Conservation (phyloP, 2,113 vertebrate genomes). For the Ceyx margarethae region DNA sequence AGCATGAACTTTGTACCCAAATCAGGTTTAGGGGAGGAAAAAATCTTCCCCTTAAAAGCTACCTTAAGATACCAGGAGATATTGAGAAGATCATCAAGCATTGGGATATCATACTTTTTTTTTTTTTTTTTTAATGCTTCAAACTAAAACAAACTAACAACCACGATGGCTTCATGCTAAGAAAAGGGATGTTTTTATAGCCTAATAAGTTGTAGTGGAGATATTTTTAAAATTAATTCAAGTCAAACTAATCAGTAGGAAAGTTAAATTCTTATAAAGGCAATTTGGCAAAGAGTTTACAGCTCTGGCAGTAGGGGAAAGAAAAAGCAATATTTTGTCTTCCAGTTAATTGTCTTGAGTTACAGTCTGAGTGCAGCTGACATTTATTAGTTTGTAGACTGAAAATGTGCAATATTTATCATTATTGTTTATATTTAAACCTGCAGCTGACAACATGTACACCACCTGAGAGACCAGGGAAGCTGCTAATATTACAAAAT, state of each 20-base stretch:
- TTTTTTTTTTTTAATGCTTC: background rate
- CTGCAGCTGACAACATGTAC: background rate
- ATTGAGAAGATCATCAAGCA: background rate
- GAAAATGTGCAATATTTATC: conserved; percentile 20
- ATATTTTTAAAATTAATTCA: conserved; percentile 51
- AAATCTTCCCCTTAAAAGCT: background rate
- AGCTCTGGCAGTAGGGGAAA: conserved; percentile 16
- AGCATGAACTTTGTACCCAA: background rate
- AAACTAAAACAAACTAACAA: background rate
- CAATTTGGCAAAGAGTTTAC: conserved; percentile 48
- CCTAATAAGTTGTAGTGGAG: background rate
- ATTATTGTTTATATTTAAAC: conserved; percentile 37
- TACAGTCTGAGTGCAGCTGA: background rate
- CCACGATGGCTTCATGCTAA: background rate
- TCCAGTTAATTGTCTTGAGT: conserved; percentile 48
- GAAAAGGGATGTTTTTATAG: conserved; percentile 6
- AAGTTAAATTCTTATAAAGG: conserved; percentile 55
- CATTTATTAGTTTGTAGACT: conserved; percentile 32
- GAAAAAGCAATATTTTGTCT: conserved; percentile 31
- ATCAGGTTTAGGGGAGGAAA: background rate
- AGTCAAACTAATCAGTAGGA: conserved; percentile 42
- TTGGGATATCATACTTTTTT: background rate
- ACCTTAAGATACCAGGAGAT: background rate
- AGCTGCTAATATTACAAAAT: background rate
- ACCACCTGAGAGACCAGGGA: background rate